Base-by-base conservation (phyloP, 2,113 vertebrate species). In the Cinclus cinclus region DNA sequence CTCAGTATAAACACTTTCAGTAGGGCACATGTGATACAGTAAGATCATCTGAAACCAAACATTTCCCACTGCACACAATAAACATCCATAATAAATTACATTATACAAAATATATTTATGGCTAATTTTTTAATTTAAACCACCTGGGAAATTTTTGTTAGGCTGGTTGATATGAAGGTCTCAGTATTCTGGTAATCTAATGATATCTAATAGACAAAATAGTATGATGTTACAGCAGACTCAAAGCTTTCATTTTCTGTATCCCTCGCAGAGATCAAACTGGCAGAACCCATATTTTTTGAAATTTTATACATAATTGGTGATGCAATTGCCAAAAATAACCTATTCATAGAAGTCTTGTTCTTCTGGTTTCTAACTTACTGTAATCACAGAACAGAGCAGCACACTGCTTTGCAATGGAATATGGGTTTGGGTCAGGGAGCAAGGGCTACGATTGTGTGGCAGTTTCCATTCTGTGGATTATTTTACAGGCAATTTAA, bases 291-390 rank as follows among this genome's bases (percentile, higher is more conserved):
- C 97, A 98, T 95, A 97, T 96, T 97, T 97, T 95, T 95, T 97
- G 94, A 97, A 97, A 97, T 97, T 95, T 95, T 97, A 97, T 97
- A 96, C 97, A 97, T 97, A 98, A 98, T 97, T 94, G 94, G 96
- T 95, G 97, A 97, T 87, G 97, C 87, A 93, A 95, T 95, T 96
- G 97, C 97, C 98, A 98, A 97, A 97, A 96, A 97, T 98, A 98
- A 96, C 93, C 95, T 94, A 95, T 97, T 97, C 96, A 95, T 92
- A 97, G 82, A 97, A 97, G 89, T 85, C 89, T 96, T 85, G 78
- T 89, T 96, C 89, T 97, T 96, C 94, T 96, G 97, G 96, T 97
- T 98, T 98, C 94, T 92, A 97, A 97, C 95, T 95, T 95, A 96
- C 95, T 92, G 82, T 77, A 97, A 97, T 98, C 97, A 98, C 70